Evolutionary conservation across 2,888 invertebrate species (phyloP), one percentile per base, ranked within the genome.

Genomic region (Chloromyia formosa): DNA sequence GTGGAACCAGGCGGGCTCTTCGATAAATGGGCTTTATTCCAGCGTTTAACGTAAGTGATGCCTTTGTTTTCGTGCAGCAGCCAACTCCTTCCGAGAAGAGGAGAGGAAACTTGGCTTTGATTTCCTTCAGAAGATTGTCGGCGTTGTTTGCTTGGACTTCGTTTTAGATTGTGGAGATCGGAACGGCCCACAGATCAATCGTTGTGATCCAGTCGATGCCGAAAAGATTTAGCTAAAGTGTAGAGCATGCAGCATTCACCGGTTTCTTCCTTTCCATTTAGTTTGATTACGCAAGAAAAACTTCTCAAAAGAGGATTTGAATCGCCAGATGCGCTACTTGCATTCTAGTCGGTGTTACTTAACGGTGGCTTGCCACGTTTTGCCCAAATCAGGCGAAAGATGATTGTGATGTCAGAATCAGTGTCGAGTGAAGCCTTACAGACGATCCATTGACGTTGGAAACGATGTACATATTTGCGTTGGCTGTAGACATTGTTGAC

Each of bases 291-390:
- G 42, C 27, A 72, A 18, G 3, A 18, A 35, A 58, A 72, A 40
- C 40, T 22, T 22, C 60, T 5, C 5, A 45, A 0, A 20, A 73
- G 40, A 18, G 18, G n/a, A n/a, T 61, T 45, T 45, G 40, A 40
- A n/a, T 42, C 22, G 40, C 61, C 72, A 35, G 72, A 72, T 27
- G 73, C 73, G 20, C 73, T 73, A 42, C 14, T 12, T 61, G 73
- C 16, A 18, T 40, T n/a, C 14, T 60, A 0, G 14, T 14, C 9
- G 1, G 23, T 20, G 18, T 18, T 22, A 18, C 35, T 42, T 20
- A 73, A 42, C 27, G 16, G n/a, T 45, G 73, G 73, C 16, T 61
- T 42, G 45, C 73, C 61, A n/a, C 58, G 54, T 73, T 60, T 27
- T 7, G 20, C 56, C 73, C 73, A 73, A 10, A 22, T 40, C 18